phyloP scores from a whole-genome alignment of 2,888 invertebrate species.

The Aporophyla nigra region DNA sequence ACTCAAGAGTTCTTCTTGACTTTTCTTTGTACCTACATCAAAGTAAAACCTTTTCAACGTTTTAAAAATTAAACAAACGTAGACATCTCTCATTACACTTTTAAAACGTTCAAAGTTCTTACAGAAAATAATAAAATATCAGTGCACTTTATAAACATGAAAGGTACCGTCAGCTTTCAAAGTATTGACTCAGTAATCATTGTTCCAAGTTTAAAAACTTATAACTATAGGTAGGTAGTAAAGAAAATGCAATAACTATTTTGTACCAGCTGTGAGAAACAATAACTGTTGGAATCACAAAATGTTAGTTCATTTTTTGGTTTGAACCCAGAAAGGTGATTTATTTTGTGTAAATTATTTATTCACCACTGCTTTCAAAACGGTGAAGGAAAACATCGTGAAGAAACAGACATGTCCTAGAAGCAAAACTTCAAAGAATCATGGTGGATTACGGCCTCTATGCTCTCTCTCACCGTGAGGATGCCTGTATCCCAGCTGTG shows the following conservation, averaged over 20 bases:
- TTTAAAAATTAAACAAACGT: slow-evolving; percentile 17
- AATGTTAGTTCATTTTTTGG: not conserved
- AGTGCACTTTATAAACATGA: slow-evolving; percentile 57
- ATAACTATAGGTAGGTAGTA: no score
- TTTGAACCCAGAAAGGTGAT: no score
- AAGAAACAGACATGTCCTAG: no score
- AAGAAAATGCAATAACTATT: not conserved
- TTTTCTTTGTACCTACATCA: not conserved
- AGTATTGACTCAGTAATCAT: not conserved
- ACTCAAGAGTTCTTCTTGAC: slow-evolving; percentile 7
- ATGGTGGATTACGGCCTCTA: no score
- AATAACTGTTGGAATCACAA: not conserved
- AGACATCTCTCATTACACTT: slow-evolving; percentile 15
- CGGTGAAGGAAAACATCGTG: no score
- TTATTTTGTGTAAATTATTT: no score
- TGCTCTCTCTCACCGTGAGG: no score
- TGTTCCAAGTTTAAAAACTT: not conserved
- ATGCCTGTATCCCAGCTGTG: no score
- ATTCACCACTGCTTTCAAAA: no score
- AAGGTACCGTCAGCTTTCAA: slow-evolving; percentile 18
- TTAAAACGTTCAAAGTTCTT: slow-evolving; percentile 5
- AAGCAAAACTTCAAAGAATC: no score
- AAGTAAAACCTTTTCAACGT: slow-evolving; percentile 37
- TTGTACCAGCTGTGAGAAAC: not conserved
- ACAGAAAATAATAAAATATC: slow-evolving; percentile 25